Percentiles rank a stretch among this genome's conserved stretches.
Conservation (phyloP, 2,113 vertebrate species). For the Cyprinodon tularosa region DNA sequence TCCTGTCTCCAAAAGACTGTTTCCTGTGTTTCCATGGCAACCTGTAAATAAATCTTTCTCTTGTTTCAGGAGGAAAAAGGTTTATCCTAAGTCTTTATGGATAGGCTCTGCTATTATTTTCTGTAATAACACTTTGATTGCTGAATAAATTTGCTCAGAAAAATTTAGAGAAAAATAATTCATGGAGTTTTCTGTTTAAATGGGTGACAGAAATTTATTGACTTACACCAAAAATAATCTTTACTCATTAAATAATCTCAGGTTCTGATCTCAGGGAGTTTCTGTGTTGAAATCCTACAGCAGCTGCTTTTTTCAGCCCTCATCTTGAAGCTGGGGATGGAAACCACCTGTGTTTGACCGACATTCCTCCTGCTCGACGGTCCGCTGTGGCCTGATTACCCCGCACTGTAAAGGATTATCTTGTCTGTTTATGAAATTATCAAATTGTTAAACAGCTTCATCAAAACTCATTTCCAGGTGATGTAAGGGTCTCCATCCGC, state of each 20-base stretch:
- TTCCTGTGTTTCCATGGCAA: slow-evolving; percentile 74
- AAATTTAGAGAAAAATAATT: neutral
- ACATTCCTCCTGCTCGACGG: slow-evolving; percentile 53
- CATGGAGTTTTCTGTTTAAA: neutral
- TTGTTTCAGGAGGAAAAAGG: slow-evolving; percentile 69
- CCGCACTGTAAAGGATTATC: slow-evolving; percentile 57
- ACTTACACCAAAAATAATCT: neutral
- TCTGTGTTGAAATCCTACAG: slow-evolving; percentile 4
- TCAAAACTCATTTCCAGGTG: slow-evolving; percentile 59
- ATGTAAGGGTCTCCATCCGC: slow-evolving; percentile 50
- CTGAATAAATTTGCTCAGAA: slow-evolving; percentile 10
- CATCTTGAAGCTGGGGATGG: slow-evolving; percentile 57
- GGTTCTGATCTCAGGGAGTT: slow-evolving; percentile 14
- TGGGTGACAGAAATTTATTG: neutral
- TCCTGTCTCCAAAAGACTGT: slow-evolving; percentile 42
- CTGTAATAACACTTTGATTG: slow-evolving; percentile 41
- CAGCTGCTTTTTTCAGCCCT: slow-evolving; percentile 19
- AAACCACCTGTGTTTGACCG: slow-evolving; percentile 66
- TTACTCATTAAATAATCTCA: neutral
- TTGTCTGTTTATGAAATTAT: slow-evolving; percentile 75
- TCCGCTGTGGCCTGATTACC: slow-evolving; percentile 61
- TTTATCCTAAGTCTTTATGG: slow-evolving; percentile 63
- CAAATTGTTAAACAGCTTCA: slow-evolving; percentile 61
- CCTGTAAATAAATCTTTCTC: slow-evolving; percentile 78
- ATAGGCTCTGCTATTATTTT: slow-evolving; percentile 46